These are phyloP conservation scores for Dorcus parallelipipedus DNA, from an alignment of 2,888 invertebrate species.

Conservation along the genomic window DNA sequence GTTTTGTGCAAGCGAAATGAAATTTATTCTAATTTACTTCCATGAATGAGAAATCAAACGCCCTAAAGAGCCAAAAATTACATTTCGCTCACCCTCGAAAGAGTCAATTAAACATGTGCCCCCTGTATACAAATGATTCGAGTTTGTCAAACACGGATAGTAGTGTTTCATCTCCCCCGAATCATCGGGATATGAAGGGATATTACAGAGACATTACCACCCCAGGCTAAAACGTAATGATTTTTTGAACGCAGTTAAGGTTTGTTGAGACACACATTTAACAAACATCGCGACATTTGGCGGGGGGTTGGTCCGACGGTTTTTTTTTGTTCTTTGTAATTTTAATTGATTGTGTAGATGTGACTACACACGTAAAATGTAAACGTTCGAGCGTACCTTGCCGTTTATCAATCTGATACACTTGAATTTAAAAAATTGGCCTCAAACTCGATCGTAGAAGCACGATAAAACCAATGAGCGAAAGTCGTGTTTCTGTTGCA, in stretches of 20 bases:
- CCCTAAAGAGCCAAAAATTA: slow-evolving; percentile 24
- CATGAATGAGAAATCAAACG: slow-evolving; percentile 18
- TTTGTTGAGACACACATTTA: slow-evolving; percentile 48
- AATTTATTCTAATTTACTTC: slow-evolving; percentile 1
- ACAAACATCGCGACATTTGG: slow-evolving; percentile 39
- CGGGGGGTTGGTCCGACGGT: slow-evolving; percentile 2
- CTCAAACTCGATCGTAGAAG: too few relatives aligned
- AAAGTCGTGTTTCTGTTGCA: too few relatives aligned
- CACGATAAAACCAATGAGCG: too few relatives aligned
- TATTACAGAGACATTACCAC: slow-evolving; percentile 44
- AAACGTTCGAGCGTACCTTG: too few relatives aligned
- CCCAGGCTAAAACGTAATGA: slow-evolving; percentile 48
- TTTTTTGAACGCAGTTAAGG: slow-evolving; percentile 51
- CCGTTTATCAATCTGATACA: too few relatives aligned
- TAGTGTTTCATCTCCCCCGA: slow-evolving; percentile 34
- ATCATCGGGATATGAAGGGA: slow-evolving; percentile 21
- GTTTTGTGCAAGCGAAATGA: not conserved
- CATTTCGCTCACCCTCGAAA: slow-evolving; percentile 28
- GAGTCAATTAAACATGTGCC: slow-evolving; percentile 44
- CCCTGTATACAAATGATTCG: slow-evolving; percentile 44
- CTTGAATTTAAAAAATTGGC: too few relatives aligned
- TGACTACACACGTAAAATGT: too few relatives aligned
- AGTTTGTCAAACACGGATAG: slow-evolving; percentile 47
- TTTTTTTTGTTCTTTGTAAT: not conserved
- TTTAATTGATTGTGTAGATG: too few relatives aligned